These are phyloP conservation scores for Sclerurus mexicanus DNA, from an alignment of 2,113 vertebrate genomes.

Conservation along the genomic window DNA sequence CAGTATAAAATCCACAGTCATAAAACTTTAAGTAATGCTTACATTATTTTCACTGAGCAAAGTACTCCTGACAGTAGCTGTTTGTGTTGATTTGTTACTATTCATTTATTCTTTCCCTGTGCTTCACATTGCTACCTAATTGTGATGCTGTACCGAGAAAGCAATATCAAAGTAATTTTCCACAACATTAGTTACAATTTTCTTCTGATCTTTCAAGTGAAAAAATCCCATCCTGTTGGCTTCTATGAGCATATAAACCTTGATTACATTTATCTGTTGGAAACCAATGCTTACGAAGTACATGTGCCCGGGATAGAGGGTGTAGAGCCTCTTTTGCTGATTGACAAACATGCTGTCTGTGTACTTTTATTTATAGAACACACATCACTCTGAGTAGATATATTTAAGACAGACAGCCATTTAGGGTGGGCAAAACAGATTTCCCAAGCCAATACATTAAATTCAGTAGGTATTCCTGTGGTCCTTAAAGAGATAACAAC, in stretches of 20 bases:
- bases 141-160: slow-evolving; percentile 85
- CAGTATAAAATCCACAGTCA: slow-evolving; percentile 62
- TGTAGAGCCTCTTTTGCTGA: slow-evolving; percentile 4
- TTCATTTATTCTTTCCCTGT: slow-evolving; percentile 77
- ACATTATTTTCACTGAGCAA: slow-evolving; percentile 79
- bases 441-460: background rate
- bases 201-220: slow-evolving; percentile 82
- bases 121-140: slow-evolving; percentile 78
- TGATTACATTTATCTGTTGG: slow-evolving; percentile 82
- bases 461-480: background rate
- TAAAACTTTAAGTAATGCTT: slow-evolving; percentile 83
- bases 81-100: slow-evolving; percentile 87
- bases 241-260: slow-evolving; percentile 79
- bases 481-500: background rate
- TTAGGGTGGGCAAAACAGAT: background rate
- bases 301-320: slow-evolving; percentile 8
- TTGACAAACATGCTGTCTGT: slow-evolving; percentile 17
- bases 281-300: slow-evolving; percentile 70
- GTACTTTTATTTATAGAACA: slow-evolving; percentile 5
- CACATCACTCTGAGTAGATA: background rate
- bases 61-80: slow-evolving; percentile 81
- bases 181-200: slow-evolving; percentile 86
- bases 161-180: slow-evolving; percentile 88
- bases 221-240: slow-evolving; percentile 82
- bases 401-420: background rate